Conservation (phyloP, 2,113 vertebrate genomes). For the Tenebrosternarchus preto region DNA sequence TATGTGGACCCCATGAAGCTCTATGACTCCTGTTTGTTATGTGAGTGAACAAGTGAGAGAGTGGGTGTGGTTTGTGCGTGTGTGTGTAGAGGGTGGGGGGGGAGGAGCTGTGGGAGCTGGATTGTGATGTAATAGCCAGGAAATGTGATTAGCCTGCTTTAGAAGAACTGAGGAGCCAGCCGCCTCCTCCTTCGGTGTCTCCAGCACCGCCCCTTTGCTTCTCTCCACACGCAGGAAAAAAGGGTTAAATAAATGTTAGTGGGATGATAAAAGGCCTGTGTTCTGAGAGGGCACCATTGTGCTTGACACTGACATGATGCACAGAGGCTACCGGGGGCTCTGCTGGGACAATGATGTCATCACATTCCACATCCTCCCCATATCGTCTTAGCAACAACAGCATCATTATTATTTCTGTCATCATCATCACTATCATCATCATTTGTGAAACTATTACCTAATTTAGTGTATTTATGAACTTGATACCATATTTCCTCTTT, state of each 20-base stretch:
- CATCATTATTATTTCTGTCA: neutral
- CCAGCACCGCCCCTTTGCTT: constrained; percentile 47
- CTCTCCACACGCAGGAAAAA: constrained; percentile 80
- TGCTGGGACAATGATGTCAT: constrained; percentile 82
- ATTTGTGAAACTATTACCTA: neutral
- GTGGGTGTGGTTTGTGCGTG: constrained; percentile 1
- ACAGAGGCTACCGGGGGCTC: constrained; percentile 1
- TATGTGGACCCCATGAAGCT: neutral
- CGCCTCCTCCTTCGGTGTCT: constrained; percentile 59
- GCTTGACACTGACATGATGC: constrained; percentile 13
- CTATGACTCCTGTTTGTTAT: neutral
- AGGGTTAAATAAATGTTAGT: constrained; percentile 99
- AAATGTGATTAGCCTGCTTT: constrained; percentile 21
- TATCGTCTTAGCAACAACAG: neutral
- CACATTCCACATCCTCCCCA: constrained; percentile 34
- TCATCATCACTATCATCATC: neutral
- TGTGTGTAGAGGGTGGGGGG: constrained; percentile 39
- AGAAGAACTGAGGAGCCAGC: constrained; percentile 38
- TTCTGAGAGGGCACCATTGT: constrained; percentile 66
- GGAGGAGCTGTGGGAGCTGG: neutral
- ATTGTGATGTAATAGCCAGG: constrained; percentile 24
- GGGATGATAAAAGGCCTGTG: constrained; percentile 97
- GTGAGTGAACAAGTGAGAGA: constrained; percentile 15
- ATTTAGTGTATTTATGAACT: neutral
- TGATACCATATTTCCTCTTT: too few species aligned